These are phyloP conservation scores for Gracilinanus agilis DNA, from an alignment of 2,113 vertebrate genomes.

Conservation along the genomic window DNA sequence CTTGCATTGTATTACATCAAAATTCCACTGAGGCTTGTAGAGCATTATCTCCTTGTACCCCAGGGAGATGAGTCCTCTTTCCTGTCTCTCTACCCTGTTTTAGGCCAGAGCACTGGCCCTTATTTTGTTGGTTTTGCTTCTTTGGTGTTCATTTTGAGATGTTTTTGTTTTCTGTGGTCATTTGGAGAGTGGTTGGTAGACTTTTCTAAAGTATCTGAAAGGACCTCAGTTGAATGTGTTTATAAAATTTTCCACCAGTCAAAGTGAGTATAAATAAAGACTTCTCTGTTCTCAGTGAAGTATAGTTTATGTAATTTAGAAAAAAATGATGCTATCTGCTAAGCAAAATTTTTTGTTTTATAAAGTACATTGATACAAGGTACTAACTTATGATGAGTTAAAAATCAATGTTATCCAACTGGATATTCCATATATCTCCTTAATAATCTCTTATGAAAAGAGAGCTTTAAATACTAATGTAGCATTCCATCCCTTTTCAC, in stretches of 20 bases:
- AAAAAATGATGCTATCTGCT: constrained; percentile 35
- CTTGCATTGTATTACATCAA: no score
- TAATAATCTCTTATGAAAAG: constrained; percentile 59
- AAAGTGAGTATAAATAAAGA: neutral
- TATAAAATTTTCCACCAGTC: neutral
- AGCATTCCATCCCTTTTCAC: neutral
- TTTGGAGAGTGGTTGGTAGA: no score
- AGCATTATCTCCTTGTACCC: no score
- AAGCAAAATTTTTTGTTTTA: constrained; percentile 52
- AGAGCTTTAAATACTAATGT: neutral
- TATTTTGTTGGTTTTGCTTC: no score
- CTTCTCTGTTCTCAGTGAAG: neutral
- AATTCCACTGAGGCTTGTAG: no score
- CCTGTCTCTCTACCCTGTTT: no score
- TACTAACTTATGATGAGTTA: constrained; percentile 32
- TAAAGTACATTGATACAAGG: constrained; percentile 49
- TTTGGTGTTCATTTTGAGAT: no score
- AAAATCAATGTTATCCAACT: constrained; percentile 40
- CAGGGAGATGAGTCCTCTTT: no score
- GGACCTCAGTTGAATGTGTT: neutral
- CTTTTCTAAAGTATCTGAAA: neutral
- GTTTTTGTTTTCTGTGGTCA: no score
- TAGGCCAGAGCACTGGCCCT: no score
- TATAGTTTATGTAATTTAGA: constrained; percentile 27
- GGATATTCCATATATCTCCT: constrained; percentile 38